phyloP scores from a whole-genome alignment of 1,140 invertebrate species.

The Apis dorsata region DNA sequence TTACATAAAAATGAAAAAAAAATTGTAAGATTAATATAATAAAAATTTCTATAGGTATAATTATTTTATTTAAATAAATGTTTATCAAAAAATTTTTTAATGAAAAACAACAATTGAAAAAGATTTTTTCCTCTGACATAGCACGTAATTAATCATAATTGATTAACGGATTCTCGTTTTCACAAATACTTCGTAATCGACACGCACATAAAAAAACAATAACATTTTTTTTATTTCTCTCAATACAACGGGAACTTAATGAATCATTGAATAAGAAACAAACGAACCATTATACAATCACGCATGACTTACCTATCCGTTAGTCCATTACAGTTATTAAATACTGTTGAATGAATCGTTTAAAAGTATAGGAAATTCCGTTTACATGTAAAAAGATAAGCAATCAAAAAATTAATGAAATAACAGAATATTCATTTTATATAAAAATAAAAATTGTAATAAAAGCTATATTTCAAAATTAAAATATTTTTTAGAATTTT shows the following conservation, averaged over 20 bases:
- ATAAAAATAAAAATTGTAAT: too few relatives aligned
- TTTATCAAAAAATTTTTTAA: too few relatives aligned
- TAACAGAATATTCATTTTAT: too few relatives aligned
- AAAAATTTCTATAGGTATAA: too few relatives aligned
- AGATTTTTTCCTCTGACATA: background rate
- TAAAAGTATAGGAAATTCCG: background rate
- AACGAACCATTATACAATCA: background rate
- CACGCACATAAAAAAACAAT: background rate
- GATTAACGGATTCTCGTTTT: background rate
- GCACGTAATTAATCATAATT: background rate
- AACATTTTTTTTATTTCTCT: background rate
- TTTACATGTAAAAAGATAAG: too few relatives aligned
- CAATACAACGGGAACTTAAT: background rate
- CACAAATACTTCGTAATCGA: background rate
- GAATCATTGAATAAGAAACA: background rate
- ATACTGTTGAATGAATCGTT: background rate
- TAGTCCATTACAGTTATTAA: background rate
- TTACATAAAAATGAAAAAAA: too few relatives aligned
- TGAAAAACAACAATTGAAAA: background rate
- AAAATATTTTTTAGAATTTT: too few relatives aligned
- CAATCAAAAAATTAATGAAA: too few relatives aligned
- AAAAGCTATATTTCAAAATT: too few relatives aligned
- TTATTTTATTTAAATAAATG: too few relatives aligned
- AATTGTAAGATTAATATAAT: too few relatives aligned
- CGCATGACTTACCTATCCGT: background rate